Conservation (phyloP, 2,797 vertebrate species). For the Cephalopachus bancanus region DNA sequence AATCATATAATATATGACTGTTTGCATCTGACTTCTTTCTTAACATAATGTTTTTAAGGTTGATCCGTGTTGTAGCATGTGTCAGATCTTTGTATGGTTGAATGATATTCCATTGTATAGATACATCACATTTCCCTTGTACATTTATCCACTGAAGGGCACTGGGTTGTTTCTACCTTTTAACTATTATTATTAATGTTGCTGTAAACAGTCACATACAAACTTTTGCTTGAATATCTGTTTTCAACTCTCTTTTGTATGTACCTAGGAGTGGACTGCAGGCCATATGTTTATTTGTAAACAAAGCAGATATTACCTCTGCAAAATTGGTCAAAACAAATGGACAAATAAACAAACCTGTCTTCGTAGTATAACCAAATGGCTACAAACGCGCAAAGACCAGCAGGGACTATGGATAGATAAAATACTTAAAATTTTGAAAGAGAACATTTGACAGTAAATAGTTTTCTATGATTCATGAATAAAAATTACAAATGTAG, state of each 20-base stretch:
- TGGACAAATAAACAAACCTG: not conserved
- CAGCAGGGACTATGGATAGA: conserved; percentile 28
- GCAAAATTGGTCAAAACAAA: conserved; percentile 22
- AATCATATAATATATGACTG: not conserved
- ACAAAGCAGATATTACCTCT: not conserved
- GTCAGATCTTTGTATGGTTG: not conserved
- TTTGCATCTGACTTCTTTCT: not conserved
- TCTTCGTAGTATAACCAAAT: conserved; percentile 36
- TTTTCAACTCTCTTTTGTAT: not conserved
- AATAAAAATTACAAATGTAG: conserved; percentile 61
- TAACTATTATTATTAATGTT: conserved; percentile 21
- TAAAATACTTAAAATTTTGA: conserved; percentile 39
- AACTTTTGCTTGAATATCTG: not conserved
- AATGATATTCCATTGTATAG: not conserved
- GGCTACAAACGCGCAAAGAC: not conserved
- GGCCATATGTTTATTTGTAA: conserved; percentile 15
- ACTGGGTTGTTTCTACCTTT: not conserved
- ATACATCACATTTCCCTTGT: not conserved
- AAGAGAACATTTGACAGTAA: conserved; percentile 49
- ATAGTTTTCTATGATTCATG: conserved; percentile 32
- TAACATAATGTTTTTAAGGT: not conserved
- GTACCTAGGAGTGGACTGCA: not conserved
- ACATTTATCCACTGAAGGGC: not conserved
- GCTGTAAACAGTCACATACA: not conserved
- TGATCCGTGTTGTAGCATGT: not conserved